These are phyloP conservation scores for Acrobasis consociella DNA, from an alignment of 2,888 invertebrate species.

Conservation along the genomic window DNA sequence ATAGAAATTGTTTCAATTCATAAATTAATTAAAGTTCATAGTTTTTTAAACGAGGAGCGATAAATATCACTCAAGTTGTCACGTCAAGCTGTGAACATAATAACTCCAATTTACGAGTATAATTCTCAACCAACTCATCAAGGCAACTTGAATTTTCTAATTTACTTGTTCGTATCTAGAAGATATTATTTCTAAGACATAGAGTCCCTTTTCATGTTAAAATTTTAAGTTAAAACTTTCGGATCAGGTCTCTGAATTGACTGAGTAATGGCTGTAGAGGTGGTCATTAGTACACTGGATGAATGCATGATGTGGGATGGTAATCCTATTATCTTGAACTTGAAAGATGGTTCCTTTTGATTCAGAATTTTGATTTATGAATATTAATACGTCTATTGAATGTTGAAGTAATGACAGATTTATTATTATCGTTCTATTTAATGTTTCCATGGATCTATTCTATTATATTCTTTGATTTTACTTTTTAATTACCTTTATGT, in stretches of 20 bases:
- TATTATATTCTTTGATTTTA: too few species aligned
- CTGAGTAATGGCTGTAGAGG: neutral
- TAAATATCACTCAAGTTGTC: conserved; percentile 25
- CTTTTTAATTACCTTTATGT: too few species aligned
- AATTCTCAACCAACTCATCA: neutral
- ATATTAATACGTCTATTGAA: conserved; percentile 4
- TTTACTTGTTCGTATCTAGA: neutral
- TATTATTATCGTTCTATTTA: conserved; percentile 1
- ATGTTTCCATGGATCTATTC: neutral
- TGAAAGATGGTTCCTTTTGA: conserved; percentile 17
- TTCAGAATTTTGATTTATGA: neutral
- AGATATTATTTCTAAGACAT: neutral
- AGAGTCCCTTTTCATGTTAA: neutral
- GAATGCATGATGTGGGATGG: conserved; percentile 31
- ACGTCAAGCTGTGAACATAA: conserved; percentile 16
- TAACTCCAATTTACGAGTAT: conserved; percentile 19
- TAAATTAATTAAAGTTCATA: conserved; percentile 14
- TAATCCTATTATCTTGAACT: conserved; percentile 31
- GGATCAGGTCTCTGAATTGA: neutral
- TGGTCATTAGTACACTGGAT: conserved; percentile 26
- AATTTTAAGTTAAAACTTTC: neutral
- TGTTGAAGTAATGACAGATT: neutral
- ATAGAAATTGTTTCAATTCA: conserved; percentile 5
- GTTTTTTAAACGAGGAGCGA: conserved; percentile 1
- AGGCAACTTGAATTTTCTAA: conserved; percentile 9